Evolutionary conservation across 2,797 vertebrate genomes (phyloP).

Genomic region (Betta splendens): DNA sequence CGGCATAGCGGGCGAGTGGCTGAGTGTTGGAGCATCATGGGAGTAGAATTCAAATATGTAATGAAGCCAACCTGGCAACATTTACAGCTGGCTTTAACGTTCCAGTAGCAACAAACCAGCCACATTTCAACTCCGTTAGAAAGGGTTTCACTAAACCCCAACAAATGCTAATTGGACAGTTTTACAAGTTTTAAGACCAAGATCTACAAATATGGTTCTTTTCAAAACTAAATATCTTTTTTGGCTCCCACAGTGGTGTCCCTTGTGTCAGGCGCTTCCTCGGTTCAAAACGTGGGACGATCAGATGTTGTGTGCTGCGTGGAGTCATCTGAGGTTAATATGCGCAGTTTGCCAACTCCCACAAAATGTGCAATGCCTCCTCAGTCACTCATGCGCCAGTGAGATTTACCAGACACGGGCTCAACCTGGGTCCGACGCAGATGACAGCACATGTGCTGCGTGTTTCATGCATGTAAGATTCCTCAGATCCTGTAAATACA

Average conservation of each 20-base stretch:
- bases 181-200: background rate
- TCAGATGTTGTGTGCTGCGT: slow-evolving; percentile 3
- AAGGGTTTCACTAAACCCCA: background rate
- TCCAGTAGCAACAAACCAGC: slow-evolving; percentile 3
- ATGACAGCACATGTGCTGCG: background rate
- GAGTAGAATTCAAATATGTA: slow-evolving; percentile 4
- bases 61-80: background rate
- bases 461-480: background rate
- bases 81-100: slow-evolving; percentile 16
- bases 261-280: background rate
- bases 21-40: background rate
- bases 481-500: background rate
- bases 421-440: slow-evolving; percentile 1
- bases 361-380: background rate
- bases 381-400: background rate
- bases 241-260: background rate
- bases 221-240: background rate
- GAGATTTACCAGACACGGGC: background rate
- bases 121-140: background rate
- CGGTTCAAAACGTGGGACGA: background rate
- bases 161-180: background rate
- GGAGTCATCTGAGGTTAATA: slow-evolving; percentile 3
- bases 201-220: background rate
- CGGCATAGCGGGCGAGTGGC: slow-evolving; percentile 19
- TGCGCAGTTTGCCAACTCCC: background rate